Evolutionary conservation across 1,140 invertebrate species (phyloP).

Genomic region (Alviniconcha marisindica): DNA sequence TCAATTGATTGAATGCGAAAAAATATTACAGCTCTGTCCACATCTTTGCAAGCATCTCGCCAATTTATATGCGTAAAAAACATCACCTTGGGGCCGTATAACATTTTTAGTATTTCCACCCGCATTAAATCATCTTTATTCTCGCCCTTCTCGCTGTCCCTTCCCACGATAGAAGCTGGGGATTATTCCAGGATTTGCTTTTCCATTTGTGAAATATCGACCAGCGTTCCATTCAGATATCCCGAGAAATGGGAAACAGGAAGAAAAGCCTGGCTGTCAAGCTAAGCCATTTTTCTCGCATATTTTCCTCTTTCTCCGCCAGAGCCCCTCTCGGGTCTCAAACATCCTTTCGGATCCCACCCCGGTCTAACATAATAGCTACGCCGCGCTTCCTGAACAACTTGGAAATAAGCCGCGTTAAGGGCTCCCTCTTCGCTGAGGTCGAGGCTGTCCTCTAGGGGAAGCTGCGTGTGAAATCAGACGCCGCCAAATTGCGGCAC

Average conservation of each 20-base stretch:
- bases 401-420: too few species aligned
- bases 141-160: background rate
- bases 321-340: background rate
- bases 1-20: too few species aligned
- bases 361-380: background rate
- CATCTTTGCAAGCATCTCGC: too few species aligned
- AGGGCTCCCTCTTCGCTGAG: too few species aligned
- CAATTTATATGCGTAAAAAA: too few species aligned
- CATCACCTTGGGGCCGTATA: too few species aligned
- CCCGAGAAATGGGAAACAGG: background rate
- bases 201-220: slow-evolving; percentile 11
- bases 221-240: background rate
- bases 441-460: too few species aligned
- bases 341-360: background rate
- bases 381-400: background rate
- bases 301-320: background rate
- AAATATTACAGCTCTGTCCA: too few species aligned
- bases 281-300: background rate
- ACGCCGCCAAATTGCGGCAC: too few species aligned
- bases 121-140: background rate
- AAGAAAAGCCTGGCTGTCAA: background rate
- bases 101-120: background rate
- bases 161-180: background rate
- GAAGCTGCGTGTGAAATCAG: too few species aligned
- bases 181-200: background rate